These are phyloP conservation scores for Philereme vetulata DNA, from an alignment of 2,888 invertebrate species.

Conservation along the genomic window DNA sequence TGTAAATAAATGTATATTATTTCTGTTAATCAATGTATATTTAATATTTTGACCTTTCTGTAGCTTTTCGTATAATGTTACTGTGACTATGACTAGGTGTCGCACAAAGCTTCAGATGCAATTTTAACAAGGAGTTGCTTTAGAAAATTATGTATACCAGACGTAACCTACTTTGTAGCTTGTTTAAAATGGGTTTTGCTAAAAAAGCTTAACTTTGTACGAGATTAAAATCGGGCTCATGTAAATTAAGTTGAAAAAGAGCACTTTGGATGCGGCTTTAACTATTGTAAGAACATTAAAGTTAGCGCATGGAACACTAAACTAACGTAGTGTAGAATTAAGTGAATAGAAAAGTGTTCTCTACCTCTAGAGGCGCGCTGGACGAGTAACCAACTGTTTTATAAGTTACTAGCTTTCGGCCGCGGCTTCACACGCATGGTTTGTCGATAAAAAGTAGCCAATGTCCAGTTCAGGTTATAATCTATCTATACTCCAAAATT, in stretches of 20 bases:
- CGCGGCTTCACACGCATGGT: too few species aligned
- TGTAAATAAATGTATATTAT: too few species aligned
- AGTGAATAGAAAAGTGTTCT: too few species aligned
- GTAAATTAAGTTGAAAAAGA: slow-evolving; percentile 38
- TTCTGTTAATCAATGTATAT: too few species aligned
- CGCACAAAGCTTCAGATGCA: slow-evolving; percentile 51
- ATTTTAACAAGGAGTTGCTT: slow-evolving; percentile 46
- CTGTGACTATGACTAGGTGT: slow-evolving; percentile 38
- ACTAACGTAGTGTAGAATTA: not conserved
- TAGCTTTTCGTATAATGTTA: not conserved
- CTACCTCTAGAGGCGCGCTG: too few species aligned
- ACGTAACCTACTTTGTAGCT: slow-evolving; percentile 46
- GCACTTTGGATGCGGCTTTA: slow-evolving; percentile 31
- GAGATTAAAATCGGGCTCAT: slow-evolving; percentile 38
- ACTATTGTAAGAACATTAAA: slow-evolving; percentile 23
- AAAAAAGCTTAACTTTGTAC: slow-evolving; percentile 38
- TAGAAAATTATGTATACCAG: slow-evolving; percentile 43
- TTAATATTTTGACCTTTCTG: not conserved
- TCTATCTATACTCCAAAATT: too few species aligned
- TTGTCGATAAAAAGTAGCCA: too few species aligned
- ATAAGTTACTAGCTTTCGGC: too few species aligned
- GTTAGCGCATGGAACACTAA: slow-evolving; percentile 10
- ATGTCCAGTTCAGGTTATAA: too few species aligned
- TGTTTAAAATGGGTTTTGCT: slow-evolving; percentile 40
- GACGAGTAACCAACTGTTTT: too few species aligned